Evolutionary conservation across 2,113 vertebrate genomes (phyloP), one percentile per base, ranked within the genome.

Genomic region (rat (Rattus norvegicus)): DNA sequence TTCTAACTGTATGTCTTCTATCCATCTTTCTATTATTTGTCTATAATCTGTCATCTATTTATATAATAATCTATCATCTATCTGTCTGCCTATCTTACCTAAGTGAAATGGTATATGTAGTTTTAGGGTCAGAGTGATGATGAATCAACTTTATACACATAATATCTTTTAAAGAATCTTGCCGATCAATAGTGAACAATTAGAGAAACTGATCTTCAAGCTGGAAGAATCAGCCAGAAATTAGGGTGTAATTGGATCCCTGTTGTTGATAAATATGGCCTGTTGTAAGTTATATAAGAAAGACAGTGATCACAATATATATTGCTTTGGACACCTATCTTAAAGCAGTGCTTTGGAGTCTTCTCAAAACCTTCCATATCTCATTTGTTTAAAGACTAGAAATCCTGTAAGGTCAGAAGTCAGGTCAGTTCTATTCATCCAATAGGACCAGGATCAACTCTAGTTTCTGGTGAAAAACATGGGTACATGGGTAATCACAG

Each of bases 231-330:
- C 28, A 20, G 2, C 33, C 36, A 75, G 7, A 19, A 88, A 14
- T 47, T 9, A 5, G 1, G 0, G 0, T 52, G 30, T 43, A 30
- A 7, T 0, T 81, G 7, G 13, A 33, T 17, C 30, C 10, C 7
- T 2, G 7, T 59, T 22, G 8, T n/a, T 75, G 7, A 39, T 81
- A 72, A 52, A 54, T 33, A 30, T 47, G 47, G 36, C 43, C 65
- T 80, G 6, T 33, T 12, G 6, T 26, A 54, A 75, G 36, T 72
- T 39, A 47, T 1, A 19, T 14, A 87, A 56, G 39, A 20, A 84
- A 79, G 67, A 11, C 9, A 67, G 1, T 47, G n/a, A 47, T 69
- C 12, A 47, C 28, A 75, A 28, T 7, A 56, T 19, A 2, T 4
- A 43, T 47, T 52, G 7, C 19, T 67, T 88, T 65, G 70, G 94